Evolutionary conservation across 1,140 invertebrate species (phyloP), one percentile per base, ranked within the genome.

Genomic region (Maniola jurtina): DNA sequence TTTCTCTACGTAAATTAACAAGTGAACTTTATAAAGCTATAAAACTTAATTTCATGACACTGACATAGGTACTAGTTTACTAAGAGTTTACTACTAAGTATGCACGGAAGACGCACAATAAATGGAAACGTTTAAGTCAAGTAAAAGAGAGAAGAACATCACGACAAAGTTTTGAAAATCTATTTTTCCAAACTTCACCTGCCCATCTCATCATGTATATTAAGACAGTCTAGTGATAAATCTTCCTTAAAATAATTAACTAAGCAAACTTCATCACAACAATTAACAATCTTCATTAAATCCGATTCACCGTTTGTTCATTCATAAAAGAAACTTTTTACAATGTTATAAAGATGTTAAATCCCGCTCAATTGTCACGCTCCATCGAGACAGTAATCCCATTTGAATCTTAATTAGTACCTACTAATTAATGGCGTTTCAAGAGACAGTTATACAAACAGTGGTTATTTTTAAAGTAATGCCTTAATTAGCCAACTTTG

Each of bases 391-490:
- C 73, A 81, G 82, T 86, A 84, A 80, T 84, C 76, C 77, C 79
- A 76, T 84, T 84, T 85, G 78, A 84, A 83, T 84, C 73, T 73
- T 82, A 86, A 84, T 86, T 84, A 82, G 81, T 25, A 25, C 25
- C 25, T 83, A 76, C 76, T 74, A 83, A 80, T 84, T 80, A 86
- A 86, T 84, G 75, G 70, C 47, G 68, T 62, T 73, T 81, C 77
- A 77, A 78, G 67, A 74, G 76, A 80, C 75, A 77, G 81, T 80
- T 73, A 71, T 59, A 45, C 67, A 75, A 78, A 80, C 76, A 80
- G 76, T 78, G 67, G 71, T 52, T 65, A 65, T 73, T 64, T 35
- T 70, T 71, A 73, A 72, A 76, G 73, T 71, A 76, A 66, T 58
- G 47, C 61, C 70, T 66, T 68, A 35, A 50, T 61, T 72, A 34